Evolutionary conservation across 2,113 vertebrate genomes (phyloP).

Genomic region (Carassius carassius): DNA sequence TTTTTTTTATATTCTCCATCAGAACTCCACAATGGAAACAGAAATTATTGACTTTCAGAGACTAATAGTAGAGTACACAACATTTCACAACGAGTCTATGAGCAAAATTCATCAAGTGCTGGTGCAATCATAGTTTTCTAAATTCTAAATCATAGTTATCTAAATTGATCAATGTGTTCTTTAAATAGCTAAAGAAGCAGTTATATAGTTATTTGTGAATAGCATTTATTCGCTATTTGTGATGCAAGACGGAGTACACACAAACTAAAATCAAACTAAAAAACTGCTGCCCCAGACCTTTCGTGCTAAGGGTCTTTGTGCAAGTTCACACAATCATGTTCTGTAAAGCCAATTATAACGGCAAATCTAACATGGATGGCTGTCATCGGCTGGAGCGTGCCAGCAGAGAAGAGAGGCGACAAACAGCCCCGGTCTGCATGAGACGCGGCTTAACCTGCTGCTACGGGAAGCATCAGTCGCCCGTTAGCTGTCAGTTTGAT

Average conservation of each 20-base stretch:
- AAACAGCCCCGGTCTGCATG: constrained; percentile 31
- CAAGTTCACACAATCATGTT: constrained; percentile 54
- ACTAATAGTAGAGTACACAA: not conserved
- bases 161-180: constrained; percentile 8
- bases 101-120: not conserved
- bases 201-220: too few species aligned
- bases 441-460: constrained; percentile 60
- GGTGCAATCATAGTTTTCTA: not conserved
- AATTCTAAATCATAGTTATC: too few species aligned
- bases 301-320: constrained; percentile 45
- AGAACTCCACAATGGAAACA: not conserved
- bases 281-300: constrained; percentile 41
- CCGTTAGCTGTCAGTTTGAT: constrained; percentile 68
- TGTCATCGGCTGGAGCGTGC: constrained; percentile 40
- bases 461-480: constrained; percentile 45
- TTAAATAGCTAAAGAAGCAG: constrained; percentile 7
- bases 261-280: constrained; percentile 61
- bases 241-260: constrained; percentile 60
- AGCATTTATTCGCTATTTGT: constrained; percentile 47
- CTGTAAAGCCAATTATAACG: constrained; percentile 69
- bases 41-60: constrained; percentile 20
- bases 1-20: not conserved
- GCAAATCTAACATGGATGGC: constrained; percentile 41
- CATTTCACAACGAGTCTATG: not conserved
- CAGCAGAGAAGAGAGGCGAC: not conserved